Conservation (phyloP, 2,797 vertebrate genomes). For the Tenualosa ilisha region DNA sequence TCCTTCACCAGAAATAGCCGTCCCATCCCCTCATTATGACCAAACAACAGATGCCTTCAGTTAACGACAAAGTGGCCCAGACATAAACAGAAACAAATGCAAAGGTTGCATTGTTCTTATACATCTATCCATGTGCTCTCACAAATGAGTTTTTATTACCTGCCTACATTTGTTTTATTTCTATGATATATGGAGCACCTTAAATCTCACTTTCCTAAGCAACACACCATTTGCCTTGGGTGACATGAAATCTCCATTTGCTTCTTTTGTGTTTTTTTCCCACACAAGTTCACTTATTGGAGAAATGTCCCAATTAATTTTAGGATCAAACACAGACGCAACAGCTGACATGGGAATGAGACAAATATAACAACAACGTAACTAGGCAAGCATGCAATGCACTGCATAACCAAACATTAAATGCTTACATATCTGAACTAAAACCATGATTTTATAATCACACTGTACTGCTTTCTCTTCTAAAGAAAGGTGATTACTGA, state of each 20-base stretch:
- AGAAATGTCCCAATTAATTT: neutral
- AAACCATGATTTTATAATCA: neutral
- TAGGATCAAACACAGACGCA: neutral
- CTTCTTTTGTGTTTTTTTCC: neutral
- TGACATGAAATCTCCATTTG: neutral
- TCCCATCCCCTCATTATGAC: slow-evolving; percentile 38
- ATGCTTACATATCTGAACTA: no score
- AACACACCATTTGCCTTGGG: no score
- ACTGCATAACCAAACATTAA: no score
- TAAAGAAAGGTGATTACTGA: neutral
- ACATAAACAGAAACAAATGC: slow-evolving; percentile 42
- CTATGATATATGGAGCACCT: neutral
- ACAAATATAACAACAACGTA: neutral
- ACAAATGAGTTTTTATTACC: neutral
- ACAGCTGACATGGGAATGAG: neutral
- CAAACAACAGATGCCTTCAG: slow-evolving; percentile 39
- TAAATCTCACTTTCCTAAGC: neutral
- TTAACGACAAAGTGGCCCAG: slow-evolving; percentile 41
- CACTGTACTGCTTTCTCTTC: neutral
- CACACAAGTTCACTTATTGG: neutral
- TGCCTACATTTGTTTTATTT: neutral
- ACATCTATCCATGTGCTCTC: neutral
- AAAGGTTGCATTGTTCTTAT: neutral
- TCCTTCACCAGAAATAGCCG: slow-evolving; percentile 20
- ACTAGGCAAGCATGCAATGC: neutral